A percentile compares a stretch with the other conserved stretches of the same genome.
phyloP scores from a whole-genome alignment of 2,113 vertebrate genomes.

The Vulpes lagopus region DNA sequence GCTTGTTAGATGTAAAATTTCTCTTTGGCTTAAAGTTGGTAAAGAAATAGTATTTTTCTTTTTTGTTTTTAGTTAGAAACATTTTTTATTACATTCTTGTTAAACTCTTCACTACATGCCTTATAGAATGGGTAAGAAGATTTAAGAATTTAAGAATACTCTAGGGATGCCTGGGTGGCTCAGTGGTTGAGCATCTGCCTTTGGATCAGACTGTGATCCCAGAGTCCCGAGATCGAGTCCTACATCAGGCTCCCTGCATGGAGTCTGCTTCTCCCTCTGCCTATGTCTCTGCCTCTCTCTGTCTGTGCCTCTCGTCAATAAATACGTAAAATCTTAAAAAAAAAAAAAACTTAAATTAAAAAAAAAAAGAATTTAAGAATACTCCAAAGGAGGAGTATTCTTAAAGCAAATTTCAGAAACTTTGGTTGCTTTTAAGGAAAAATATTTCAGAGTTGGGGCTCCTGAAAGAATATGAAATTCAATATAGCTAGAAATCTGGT shows the following conservation, averaged over 20 bases:
- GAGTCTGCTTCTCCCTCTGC: too few species aligned
- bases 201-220: too few species aligned
- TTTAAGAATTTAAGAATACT: too few species aligned
- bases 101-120: not conserved
- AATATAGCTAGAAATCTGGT: slow-evolving; percentile 45
- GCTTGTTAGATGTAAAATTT: not conserved
- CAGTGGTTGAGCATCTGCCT: too few species aligned
- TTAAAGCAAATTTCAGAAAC: slow-evolving; percentile 41
- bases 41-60: not conserved
- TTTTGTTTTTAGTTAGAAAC: not conserved
- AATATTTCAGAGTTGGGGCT: slow-evolving; percentile 1
- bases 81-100: not conserved
- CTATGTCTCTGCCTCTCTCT: too few species aligned
- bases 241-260: too few species aligned
- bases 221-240: too few species aligned
- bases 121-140: not conserved
- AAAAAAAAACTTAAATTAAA: too few species aligned
- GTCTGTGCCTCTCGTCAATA: too few species aligned
- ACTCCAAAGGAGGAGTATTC: not conserved
- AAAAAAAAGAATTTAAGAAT: too few species aligned
- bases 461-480: slow-evolving; percentile 59
- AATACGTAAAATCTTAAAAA: too few species aligned
- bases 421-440: slow-evolving; percentile 44
- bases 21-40: not conserved
- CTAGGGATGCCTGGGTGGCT: too few species aligned